Base-by-base conservation (phyloP, 2,888 invertebrate genomes). In the Drosophila imparisetae region DNA sequence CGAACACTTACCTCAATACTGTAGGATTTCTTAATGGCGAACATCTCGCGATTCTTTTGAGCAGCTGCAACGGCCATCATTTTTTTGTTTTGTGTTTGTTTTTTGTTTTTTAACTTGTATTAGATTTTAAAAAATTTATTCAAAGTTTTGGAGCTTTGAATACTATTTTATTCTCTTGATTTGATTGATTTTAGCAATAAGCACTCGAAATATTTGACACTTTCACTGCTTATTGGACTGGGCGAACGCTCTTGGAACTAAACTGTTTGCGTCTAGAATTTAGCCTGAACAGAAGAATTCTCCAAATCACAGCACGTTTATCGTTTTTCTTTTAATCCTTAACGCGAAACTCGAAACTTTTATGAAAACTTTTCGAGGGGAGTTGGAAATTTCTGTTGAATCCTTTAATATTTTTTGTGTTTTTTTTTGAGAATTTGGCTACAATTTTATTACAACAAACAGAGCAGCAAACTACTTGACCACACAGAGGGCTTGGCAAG, bases 1-100 rank as follows among this genome's bases (percentile, higher is more conserved):
- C 42, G 6, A n/a, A 29, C 57, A 94, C 96, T 96, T 94, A 98
- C 98, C 97, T 98, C 98, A 93, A 98, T 97, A 95, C 98, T 98
- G 95, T 98, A 98, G 83, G 98, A 98, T 93, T 98, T 98, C 95
- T 98, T 98, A 94, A 98, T 98, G 93, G 98, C 98, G 95, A 98
- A 98, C 96, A 98, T 96, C 94, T 98, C 98, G 93, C 98, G 96
- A 94, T 97, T 98, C 94, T 97, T 97, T 94, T 97, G 97, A 82
- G 97, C 97, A 93, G 97, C 97, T 93, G 97, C 97, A 92, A 97
- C 97, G 94, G 97, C 97, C 96, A 97, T 97, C 94, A 94, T 95
- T 91, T 94, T 94, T 94, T 54, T 62, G 88, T 90, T 88, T 84
- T 84, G 76, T 77, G 84, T 90, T 66, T 89, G 27, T 72, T 85